A percentile compares a stretch with the other conserved stretches of the same genome.
Conservation (phyloP, 2,113 vertebrate species). For the Reinhardtius hippoglossoides region DNA sequence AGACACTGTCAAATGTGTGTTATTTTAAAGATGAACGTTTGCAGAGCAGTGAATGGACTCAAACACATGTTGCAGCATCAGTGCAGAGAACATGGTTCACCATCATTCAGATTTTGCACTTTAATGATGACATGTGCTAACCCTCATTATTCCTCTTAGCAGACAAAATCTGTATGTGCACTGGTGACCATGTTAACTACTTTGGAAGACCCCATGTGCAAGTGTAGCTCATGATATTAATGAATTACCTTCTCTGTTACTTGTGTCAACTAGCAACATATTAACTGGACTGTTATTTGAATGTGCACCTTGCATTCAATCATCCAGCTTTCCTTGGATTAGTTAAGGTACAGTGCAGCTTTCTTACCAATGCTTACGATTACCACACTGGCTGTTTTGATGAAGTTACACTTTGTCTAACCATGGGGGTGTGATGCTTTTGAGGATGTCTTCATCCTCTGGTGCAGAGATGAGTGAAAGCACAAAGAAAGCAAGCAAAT, state of each 20-base stretch:
- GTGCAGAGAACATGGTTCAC: conserved; percentile 87
- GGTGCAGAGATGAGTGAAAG: conserved; percentile 87
- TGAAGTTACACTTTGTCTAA: conserved; percentile 82
- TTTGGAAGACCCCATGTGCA: conserved; percentile 90
- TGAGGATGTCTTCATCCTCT: conserved; percentile 76
- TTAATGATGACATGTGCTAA: conserved; percentile 46
- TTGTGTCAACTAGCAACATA: neutral
- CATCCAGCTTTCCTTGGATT: conserved; percentile 4
- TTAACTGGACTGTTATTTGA: conserved; percentile 6
- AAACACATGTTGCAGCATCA: conserved; percentile 92
- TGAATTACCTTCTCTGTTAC: conserved; percentile 34
- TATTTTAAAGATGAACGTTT: conserved; percentile 71
- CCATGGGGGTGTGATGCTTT: conserved; percentile 95
- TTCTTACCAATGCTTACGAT: neutral
- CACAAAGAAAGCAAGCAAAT: conserved; percentile 91
- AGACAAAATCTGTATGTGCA: conserved; percentile 88
- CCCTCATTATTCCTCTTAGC: conserved; percentile 60
- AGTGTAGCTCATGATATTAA: conserved; percentile 72
- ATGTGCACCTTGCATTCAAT: neutral
- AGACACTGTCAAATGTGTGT: conserved; percentile 85
- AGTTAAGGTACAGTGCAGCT: neutral
- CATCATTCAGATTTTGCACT: conserved; percentile 85
- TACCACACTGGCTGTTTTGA: neutral
- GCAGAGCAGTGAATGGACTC: conserved; percentile 57
- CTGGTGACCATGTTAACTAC: conserved; percentile 88